Evolutionary conservation across 92 coral and sea anemone species (phyloP).

Genomic region (Zoanthus solanderi): DNA sequence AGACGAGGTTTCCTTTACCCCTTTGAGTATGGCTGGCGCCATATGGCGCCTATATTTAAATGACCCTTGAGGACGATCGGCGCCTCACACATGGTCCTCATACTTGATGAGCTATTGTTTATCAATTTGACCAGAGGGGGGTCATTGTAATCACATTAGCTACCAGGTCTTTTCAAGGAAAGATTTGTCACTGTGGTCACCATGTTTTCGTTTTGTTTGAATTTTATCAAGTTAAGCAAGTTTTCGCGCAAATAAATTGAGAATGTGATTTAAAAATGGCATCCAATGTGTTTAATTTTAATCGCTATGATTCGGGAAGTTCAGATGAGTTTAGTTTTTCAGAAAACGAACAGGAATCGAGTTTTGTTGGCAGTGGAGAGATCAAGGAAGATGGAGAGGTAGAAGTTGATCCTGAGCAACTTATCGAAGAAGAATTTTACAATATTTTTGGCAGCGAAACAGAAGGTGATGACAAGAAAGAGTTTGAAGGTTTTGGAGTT

Average conservation of each 20-base stretch:
- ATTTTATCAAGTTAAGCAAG: not conserved
- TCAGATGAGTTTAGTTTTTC: conserved; percentile 3
- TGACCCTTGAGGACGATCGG: too few relatives aligned
- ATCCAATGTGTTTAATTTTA: not conserved
- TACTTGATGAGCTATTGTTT: too few relatives aligned
- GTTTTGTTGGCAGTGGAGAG: not conserved
- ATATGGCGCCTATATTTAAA: too few relatives aligned
- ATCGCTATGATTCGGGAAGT: not conserved
- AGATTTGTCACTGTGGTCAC: not conserved
- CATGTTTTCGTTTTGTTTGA: not conserved
- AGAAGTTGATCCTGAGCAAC: not conserved
- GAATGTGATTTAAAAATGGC: conserved; percentile 22
- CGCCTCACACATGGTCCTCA: too few relatives aligned
- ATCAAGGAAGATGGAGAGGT: not conserved
- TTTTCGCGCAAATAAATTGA: not conserved
- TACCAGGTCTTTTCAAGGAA: not conserved
- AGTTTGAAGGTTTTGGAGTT: not conserved
- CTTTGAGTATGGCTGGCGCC: too few relatives aligned
- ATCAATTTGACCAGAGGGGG: too few relatives aligned
- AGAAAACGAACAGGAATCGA: not conserved
- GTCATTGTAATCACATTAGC: too few relatives aligned
- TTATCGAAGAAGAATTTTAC: not conserved
- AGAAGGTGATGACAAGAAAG: not conserved
- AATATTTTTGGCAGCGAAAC: not conserved
- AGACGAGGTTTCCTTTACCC: too few relatives aligned